Evolutionary conservation across 2,797 vertebrate genomes (phyloP), one percentile per base, ranked within the genome.

Genomic region (Neosilurus mollespiculum): DNA sequence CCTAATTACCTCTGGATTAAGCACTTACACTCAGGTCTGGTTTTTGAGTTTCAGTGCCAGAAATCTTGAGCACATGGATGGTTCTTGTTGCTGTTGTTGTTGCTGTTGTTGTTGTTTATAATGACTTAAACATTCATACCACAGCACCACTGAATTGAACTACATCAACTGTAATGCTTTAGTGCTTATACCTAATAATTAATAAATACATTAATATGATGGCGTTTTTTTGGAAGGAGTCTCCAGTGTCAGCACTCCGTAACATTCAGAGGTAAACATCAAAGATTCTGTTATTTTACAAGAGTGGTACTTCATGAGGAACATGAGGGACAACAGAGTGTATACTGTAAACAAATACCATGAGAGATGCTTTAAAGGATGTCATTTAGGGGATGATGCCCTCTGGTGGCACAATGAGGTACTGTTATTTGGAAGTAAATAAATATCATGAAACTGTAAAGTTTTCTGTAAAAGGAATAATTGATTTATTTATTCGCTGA

Each of bases 1-100:
- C 65, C 67, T 24, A 80, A 83, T 75, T 26, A 81, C 53, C 24
- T 71, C 37, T 24, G 75, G 71, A 26, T 49, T 58, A 71, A 71
- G 51, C 54, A 70, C 53, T 34, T 61, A 61, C 12, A 43, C 11
- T 37, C 9, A 11, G 20, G 30, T 34, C 16, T 16, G 49, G n/a
- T 58, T 58, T 49, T 53, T 51, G 24, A 54, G 9, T 34, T 20
- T 30, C 53, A 24, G 56, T 18, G 16, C 15, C 53, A 30, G 24
- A 53, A 49, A 53, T 53, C 53, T 43, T 43, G 12, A 71, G 14
- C 22, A 4, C 1, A 4, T 49, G 65, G 66, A 16, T 34, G 16
- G 37, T 9, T 22, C 5, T 10, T 6, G 14, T 30, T 67, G 9
- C 2, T 22, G 20, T 37, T 64, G 26, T 18, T 20, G 16, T 9